Evolutionary conservation across 2,113 vertebrate genomes (phyloP).

Genomic region (Microcebus tavaratra): DNA sequence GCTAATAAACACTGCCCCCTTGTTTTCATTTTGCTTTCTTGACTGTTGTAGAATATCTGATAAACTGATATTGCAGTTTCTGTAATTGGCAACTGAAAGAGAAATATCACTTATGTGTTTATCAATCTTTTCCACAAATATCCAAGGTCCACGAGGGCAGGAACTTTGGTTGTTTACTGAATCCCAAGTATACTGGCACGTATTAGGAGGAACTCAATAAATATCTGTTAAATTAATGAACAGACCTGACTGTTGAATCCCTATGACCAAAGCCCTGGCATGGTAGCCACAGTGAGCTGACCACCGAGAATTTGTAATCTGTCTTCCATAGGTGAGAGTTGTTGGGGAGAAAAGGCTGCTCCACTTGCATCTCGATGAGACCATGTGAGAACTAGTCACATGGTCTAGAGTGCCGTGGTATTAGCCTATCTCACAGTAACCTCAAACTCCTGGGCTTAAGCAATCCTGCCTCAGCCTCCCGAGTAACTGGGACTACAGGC

Average conservation of each 20-base stretch:
- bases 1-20: not conserved
- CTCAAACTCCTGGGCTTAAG: too few species aligned
- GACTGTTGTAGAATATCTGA: not conserved
- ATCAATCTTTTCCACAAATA: not conserved
- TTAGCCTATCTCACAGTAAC: too few species aligned
- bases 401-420: too few species aligned
- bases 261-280: not conserved
- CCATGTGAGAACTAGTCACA: too few species aligned
- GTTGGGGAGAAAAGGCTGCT: not conserved
- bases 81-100: not conserved
- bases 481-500: too few species aligned
- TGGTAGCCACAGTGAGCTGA: not conserved
- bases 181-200: not conserved
- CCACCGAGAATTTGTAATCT: not conserved
- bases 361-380: not conserved
- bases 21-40: not conserved
- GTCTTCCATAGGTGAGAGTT: not conserved
- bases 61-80: not conserved
- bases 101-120: not conserved
- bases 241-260: not conserved
- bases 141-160: not conserved
- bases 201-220: not conserved
- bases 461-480: too few species aligned
- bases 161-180: not conserved
- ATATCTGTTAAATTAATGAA: not conserved